Evolutionary conservation across 1,140 invertebrate species (phyloP).

Genomic region (Drosophila malerkotliana): DNA sequence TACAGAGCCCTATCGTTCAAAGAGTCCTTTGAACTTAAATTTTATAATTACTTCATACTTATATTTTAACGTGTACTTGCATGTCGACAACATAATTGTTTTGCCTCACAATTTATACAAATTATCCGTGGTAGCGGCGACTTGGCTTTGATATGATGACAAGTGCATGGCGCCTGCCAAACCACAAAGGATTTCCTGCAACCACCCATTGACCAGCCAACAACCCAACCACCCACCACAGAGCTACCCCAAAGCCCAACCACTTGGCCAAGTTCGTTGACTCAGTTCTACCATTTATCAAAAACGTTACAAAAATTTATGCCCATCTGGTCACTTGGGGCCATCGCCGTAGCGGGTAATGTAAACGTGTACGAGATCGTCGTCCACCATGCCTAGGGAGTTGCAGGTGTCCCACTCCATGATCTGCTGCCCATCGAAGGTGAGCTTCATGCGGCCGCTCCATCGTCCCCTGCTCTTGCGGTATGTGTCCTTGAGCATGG

Average conservation of each 20-base stretch:
- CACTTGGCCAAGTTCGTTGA: background rate
- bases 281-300: background rate
- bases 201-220: background rate
- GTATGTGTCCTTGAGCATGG: background rate
- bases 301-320: background rate
- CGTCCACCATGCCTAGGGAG: background rate
- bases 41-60: background rate
- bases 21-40: background rate
- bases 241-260: background rate
- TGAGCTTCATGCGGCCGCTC: background rate
- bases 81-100: conserved; percentile 76
- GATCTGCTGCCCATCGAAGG: background rate
- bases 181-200: conserved; percentile 9
- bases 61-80: conserved; percentile 34
- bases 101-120: conserved; percentile 61
- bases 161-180: conserved; percentile 40
- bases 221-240: background rate
- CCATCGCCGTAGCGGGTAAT: background rate
- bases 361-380: background rate
- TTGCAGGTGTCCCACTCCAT: background rate
- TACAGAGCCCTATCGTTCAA: no score
- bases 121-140: conserved; percentile 39
- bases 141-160: conserved; percentile 40
- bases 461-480: background rate
- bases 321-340: background rate